Percentiles rank a stretch among this genome's conserved stretches.
Evolutionary conservation across 1,140 invertebrate genomes (phyloP).

Genomic region (Drosophila kurseongensis): DNA sequence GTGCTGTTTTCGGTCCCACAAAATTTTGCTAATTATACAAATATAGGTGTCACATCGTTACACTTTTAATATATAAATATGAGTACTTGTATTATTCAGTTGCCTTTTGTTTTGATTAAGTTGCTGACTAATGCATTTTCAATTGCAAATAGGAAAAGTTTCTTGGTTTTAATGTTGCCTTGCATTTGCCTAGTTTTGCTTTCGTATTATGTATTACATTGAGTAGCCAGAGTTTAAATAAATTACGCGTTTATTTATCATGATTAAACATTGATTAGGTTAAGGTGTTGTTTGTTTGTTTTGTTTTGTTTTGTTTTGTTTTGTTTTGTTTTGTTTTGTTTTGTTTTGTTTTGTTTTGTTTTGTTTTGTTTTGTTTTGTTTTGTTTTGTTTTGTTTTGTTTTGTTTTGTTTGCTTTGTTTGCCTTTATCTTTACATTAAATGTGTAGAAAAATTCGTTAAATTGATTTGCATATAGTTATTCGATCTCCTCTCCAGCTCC

Average conservation of each 20-base stretch:
- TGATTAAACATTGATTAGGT: conserved; percentile 68
- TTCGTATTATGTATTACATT: conserved; percentile 42
- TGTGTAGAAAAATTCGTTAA: conserved; percentile 83
- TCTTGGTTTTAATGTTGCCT: conserved; percentile 31
- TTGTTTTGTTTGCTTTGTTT: conserved; percentile 1
- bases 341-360: conserved; percentile 10
- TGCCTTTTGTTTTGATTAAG: conserved; percentile 78
- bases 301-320: conserved; percentile 17
- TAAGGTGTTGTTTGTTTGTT: conserved; percentile 33
- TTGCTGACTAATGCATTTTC: conserved; percentile 75
- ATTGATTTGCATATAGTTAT: conserved; percentile 76
- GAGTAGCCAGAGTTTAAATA: conserved; percentile 62
- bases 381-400: conserved; percentile 27
- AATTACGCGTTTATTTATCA: conserved; percentile 40
- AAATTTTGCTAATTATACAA: conserved; percentile 79
- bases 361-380: conserved; percentile 12
- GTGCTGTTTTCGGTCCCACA: conserved; percentile 75
- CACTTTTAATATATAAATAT: conserved; percentile 53
- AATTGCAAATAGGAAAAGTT: conserved; percentile 71
- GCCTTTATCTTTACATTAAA: conserved; percentile 72
- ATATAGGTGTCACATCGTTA: conserved; percentile 59
- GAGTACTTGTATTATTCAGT: conserved; percentile 60
- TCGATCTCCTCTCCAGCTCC: conserved; percentile 22
- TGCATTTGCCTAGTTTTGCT: conserved; percentile 67
- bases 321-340: background rate